Evolutionary conservation across 2,113 vertebrate genomes (phyloP).

Genomic region (Pseudonaja textilis): DNA sequence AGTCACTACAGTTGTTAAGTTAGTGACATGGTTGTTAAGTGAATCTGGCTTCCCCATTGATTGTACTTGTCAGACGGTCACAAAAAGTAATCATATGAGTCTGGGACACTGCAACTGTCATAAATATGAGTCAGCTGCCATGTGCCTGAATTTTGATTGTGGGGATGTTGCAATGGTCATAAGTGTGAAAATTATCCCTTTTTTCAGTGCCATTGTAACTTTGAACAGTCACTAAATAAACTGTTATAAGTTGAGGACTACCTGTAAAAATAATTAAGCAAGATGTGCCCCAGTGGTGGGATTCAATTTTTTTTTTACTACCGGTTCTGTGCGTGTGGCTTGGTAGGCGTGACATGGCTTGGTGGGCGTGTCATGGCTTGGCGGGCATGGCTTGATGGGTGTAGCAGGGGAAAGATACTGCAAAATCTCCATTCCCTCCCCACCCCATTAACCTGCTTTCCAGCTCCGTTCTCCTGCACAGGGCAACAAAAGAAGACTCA

Average conservation of each 20-base stretch:
- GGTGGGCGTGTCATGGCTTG: too few species aligned
- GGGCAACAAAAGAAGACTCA: too few species aligned
- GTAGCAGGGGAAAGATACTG: too few species aligned
- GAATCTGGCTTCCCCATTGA: neutral
- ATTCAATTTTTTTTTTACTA: too few species aligned
- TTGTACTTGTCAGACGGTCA: neutral
- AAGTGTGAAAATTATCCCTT: neutral
- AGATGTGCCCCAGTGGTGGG: neutral
- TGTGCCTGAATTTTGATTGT: neutral
- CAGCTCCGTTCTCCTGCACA: too few species aligned
- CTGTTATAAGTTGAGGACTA: neutral
- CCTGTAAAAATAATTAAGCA: neutral
- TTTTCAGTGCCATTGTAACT: neutral
- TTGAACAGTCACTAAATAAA: neutral
- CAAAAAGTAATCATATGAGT: neutral
- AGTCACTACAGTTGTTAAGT: neutral
- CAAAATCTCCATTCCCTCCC: too few species aligned
- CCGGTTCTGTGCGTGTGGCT: too few species aligned
- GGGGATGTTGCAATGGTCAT: neutral
- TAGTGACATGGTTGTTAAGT: neutral
- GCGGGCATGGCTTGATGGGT: too few species aligned
- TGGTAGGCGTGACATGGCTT: too few species aligned
- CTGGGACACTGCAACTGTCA: neutral
- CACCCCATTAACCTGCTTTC: too few species aligned
- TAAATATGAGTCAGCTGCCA: neutral